A percentile compares a stretch with the other conserved stretches of the same genome.
Evolutionary conservation across 2,113 vertebrate genomes (phyloP).

Genomic region (Ictalurus punctatus): DNA sequence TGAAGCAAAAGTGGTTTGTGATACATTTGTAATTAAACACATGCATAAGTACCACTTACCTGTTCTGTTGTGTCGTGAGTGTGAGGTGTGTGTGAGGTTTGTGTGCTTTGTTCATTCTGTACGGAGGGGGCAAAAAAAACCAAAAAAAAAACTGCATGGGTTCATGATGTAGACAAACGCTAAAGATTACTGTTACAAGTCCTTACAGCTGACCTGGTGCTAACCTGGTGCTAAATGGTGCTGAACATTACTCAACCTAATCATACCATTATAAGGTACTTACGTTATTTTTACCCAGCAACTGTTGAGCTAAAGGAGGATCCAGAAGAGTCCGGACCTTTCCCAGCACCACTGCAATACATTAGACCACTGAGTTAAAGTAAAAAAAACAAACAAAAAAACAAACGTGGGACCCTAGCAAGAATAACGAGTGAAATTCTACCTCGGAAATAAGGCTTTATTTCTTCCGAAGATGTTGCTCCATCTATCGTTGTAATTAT

Average conservation of each 20-base stretch:
- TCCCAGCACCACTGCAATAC: neutral
- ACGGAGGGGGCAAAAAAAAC: neutral
- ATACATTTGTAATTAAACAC: neutral
- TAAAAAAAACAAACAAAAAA: neutral
- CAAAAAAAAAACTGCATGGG: neutral
- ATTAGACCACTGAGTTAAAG: neutral
- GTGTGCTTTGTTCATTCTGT: slow-evolving; percentile 21
- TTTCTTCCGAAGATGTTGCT: neutral
- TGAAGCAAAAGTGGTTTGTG: neutral
- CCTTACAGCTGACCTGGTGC: neutral
- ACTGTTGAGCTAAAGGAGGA: neutral
- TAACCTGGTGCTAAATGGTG: neutral
- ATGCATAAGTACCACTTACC: neutral
- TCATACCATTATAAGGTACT: neutral
- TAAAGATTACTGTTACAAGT: neutral
- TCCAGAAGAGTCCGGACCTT: neutral
- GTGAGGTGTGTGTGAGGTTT: neutral
- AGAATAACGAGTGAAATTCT: neutral
- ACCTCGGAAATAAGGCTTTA: neutral
- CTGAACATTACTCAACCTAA: neutral
- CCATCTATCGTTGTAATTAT: neutral
- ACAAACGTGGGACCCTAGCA: no score
- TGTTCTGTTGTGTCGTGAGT: neutral
- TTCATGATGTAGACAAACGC: neutral
- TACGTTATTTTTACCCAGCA: neutral